These are phyloP conservation scores for Syndactyla subalaris DNA, from an alignment of 2,797 vertebrate species.

Conservation along the genomic window DNA sequence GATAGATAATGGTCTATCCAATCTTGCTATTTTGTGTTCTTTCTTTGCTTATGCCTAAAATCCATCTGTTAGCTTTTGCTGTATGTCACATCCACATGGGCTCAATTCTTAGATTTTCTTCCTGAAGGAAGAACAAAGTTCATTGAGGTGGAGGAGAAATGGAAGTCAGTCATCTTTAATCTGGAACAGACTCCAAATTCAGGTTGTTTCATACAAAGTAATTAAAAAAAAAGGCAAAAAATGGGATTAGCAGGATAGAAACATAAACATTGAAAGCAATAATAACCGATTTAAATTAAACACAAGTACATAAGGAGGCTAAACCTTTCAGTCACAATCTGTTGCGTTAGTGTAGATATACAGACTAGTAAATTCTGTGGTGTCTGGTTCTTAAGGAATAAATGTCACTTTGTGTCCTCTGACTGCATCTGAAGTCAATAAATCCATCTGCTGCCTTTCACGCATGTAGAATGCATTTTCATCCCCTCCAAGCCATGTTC, in stretches of 20 bases:
- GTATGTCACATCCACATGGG: not conserved
- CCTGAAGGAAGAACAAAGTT: not conserved
- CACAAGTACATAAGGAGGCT: not conserved
- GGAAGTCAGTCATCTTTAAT: not conserved
- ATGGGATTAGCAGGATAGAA: not conserved
- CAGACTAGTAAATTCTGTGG: not conserved
- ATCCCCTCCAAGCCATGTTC: not conserved
- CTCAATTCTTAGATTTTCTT: not conserved
- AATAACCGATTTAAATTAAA: slow-evolving; percentile 8
- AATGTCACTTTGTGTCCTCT: slow-evolving; percentile 51
- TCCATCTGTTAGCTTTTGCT: not conserved
- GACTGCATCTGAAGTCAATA: slow-evolving; percentile 45
- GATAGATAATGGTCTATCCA: not conserved
- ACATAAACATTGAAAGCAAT: not conserved
- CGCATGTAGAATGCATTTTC: slow-evolving; percentile 29
- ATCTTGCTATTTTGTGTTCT: not conserved
- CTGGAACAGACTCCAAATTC: not conserved
- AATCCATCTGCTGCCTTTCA: slow-evolving; percentile 54
- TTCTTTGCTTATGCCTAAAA: not conserved
- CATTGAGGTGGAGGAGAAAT: not conserved
- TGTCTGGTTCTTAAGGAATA: slow-evolving; percentile 47
- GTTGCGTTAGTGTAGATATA: not conserved
- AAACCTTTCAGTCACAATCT: slow-evolving; percentile 42
- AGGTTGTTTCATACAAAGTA: not conserved
- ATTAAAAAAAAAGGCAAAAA: not conserved